Base-by-base conservation (phyloP, 2,113 vertebrate genomes). In the Solenodon paradoxus region DNA sequence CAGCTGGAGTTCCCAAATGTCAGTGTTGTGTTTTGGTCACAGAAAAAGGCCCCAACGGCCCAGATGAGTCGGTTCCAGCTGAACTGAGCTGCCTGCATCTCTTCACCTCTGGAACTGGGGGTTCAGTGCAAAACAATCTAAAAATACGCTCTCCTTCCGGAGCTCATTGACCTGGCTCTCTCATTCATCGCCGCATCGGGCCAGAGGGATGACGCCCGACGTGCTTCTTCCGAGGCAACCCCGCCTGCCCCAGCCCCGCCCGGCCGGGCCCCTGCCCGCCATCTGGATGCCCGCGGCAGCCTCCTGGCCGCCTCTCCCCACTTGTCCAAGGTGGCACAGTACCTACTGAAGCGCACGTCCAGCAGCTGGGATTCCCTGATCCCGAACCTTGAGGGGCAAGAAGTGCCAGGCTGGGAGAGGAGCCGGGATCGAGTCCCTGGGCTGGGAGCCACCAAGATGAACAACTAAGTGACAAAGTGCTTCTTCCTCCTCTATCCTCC, bases 1-100 rank as follows among this genome's bases (percentile, higher is more conserved):
- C 93, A 97, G 95, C 88, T 89, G 64, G 42, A 97, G 88, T 53
- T 95, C 95, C 88, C 95, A 90, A 47, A 95, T 80, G 95, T 91
- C 26, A 0, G 94, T 95, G 74, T 20, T n/a, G 75, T 61, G 92
- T 97, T 82, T 47, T 78, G 94, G 96, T 90, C 94, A 66, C 1
- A 5, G 69, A 89, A 92, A 81, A 0, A 74, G 88, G 64, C 7
- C 0, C n/a, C 32, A 6, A 11, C 8, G 16, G 63, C 72, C n/a
- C 79, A 66, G 81, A 74, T 0, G 2, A 71, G 66, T 40, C 82
- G 53, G 11, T 74, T 49, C 66, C 38, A 51, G 74, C 19, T 78
- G 88, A 45, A 40, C 26, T 75, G 91, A 75, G n/a, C 4, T 38
- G 57, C 51, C 79, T 38, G 20, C n/a, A 24, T 24, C n/a, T 11